Evolutionary conservation across 2,888 invertebrate genomes (phyloP).

Genomic region (Drosophila neotestacea): DNA sequence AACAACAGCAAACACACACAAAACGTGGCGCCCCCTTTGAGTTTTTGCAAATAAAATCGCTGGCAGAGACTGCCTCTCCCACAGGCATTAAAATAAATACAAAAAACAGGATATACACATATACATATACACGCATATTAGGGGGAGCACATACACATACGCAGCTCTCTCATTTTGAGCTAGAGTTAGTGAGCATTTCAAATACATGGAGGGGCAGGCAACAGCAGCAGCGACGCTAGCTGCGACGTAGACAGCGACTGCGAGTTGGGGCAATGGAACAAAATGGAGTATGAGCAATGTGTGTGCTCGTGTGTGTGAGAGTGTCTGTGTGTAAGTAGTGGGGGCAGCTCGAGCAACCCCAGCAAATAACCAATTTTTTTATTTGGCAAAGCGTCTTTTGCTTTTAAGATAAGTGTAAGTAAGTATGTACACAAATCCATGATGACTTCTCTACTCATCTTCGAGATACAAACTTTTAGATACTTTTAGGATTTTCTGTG

Average conservation of each 20-base stretch:
- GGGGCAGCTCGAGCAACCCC: conserved; percentile 37
- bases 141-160: conserved; percentile 32
- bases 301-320: conserved; percentile 16
- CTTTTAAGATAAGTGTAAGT: conserved; percentile 8
- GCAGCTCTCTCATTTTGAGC: conserved; percentile 59
- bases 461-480: conserved; percentile 41
- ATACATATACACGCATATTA: conserved; percentile 27
- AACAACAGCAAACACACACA: conserved; percentile 41
- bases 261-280: conserved; percentile 64
- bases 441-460: conserved; percentile 1
- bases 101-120: conserved; percentile 56
- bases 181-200: conserved; percentile 83
- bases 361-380: conserved; percentile 7
- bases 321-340: conserved; percentile 19
- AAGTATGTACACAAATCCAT: neutral
- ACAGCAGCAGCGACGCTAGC: conserved; percentile 37
- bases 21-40: conserved; percentile 21
- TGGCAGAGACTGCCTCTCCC: conserved; percentile 59
- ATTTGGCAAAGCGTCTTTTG: neutral
- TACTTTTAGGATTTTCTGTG: conserved; percentile 6
- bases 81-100: conserved; percentile 63
- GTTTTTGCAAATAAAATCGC: conserved; percentile 67
- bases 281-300: conserved; percentile 65
- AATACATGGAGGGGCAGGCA: conserved; percentile 74
- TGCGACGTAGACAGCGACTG: conserved; percentile 49